These are phyloP conservation scores for Anaspis maculata DNA, from an alignment of 2,888 invertebrate species.

Conservation along the genomic window DNA sequence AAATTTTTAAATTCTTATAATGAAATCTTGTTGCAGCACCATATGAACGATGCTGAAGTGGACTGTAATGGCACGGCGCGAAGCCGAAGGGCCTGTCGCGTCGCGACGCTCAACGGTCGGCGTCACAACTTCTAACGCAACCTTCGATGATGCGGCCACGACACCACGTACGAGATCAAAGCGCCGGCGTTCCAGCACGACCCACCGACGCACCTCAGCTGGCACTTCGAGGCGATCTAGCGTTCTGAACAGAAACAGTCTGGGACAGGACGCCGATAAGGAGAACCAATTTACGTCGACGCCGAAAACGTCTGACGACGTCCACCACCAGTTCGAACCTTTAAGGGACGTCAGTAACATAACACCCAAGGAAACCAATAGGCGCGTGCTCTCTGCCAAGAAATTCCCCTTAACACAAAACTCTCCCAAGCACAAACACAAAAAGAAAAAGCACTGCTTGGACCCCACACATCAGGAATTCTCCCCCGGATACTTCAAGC, in stretches of 20 bases:
- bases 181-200: slow-evolving; percentile 40
- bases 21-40: neutral
- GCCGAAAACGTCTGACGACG: slow-evolving; percentile 45
- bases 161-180: slow-evolving; percentile 4
- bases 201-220: no score
- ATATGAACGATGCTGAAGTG: slow-evolving; percentile 50
- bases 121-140: slow-evolving; percentile 35
- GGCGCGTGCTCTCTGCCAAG: slow-evolving; percentile 19
- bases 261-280: slow-evolving; percentile 47
- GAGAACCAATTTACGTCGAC: slow-evolving; percentile 55
- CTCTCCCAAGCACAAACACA: slow-evolving; percentile 23
- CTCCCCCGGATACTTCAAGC: slow-evolving; percentile 29
- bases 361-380: slow-evolving; percentile 46
- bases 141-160: no score
- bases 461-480: slow-evolving; percentile 25
- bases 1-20: no score
- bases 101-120: slow-evolving; percentile 17
- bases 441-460: slow-evolving; percentile 37
- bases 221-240: no score
- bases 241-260: slow-evolving; percentile 33
- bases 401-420: slow-evolving; percentile 20
- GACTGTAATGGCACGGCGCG: slow-evolving; percentile 43
- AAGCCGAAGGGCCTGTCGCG: slow-evolving; percentile 21
- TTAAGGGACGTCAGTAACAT: slow-evolving; percentile 55
- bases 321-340: slow-evolving; percentile 36